Evolutionary conservation across 1,140 invertebrate genomes (phyloP).

Genomic region (Ceratina australensis): DNA sequence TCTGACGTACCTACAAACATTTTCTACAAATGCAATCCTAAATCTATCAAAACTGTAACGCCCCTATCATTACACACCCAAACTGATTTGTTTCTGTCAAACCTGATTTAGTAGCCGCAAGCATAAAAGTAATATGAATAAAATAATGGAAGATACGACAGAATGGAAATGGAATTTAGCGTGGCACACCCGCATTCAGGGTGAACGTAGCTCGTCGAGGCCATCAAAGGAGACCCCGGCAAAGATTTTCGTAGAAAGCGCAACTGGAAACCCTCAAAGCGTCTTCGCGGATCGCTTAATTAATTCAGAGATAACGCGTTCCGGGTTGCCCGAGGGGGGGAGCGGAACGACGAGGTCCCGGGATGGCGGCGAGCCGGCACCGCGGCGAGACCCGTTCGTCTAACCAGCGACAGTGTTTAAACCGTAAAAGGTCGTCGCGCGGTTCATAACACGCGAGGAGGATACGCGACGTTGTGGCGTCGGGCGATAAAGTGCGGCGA

Average conservation of each 20-base stretch:
- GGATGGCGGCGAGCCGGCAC: no score
- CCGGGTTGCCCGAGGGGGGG: background rate
- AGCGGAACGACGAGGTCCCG: no score
- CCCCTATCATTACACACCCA: no score
- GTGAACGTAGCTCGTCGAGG: background rate
- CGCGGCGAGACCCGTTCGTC: background rate
- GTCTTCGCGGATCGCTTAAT: slow-evolving; percentile 23
- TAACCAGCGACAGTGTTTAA: slow-evolving; percentile 25
- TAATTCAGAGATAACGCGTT: slow-evolving; percentile 35
- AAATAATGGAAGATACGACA: no score
- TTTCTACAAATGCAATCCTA: background rate
- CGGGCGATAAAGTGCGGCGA: slow-evolving; percentile 43
- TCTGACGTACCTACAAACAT: background rate
- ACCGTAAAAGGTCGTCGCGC: background rate
- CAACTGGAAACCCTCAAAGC: background rate
- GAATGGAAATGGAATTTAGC: no score
- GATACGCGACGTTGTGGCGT: slow-evolving; percentile 15
- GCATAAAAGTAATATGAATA: no score
- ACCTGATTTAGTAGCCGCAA: no score
- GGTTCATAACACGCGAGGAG: slow-evolving; percentile 43
- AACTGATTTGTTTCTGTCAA: no score
- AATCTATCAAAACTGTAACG: background rate
- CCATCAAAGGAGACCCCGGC: background rate
- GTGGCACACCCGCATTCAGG: no score
- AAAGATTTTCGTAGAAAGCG: background rate